A percentile compares a stretch with the other conserved stretches of the same genome.
Evolutionary conservation across 2,888 invertebrate species (phyloP).

Genomic region (Sphecodes monilicornis): DNA sequence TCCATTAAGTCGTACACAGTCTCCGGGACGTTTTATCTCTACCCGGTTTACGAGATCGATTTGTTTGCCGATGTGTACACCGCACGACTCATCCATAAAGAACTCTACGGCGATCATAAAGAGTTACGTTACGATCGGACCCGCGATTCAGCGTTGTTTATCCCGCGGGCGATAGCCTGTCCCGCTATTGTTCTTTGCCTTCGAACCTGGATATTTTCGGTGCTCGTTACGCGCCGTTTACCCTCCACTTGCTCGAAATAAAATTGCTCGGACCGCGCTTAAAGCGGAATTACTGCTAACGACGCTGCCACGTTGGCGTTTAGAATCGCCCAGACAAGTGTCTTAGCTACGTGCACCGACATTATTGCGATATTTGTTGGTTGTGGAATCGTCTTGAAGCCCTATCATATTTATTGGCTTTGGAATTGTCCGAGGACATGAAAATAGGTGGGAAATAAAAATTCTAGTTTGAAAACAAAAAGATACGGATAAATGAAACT

Average conservation of each 20-base stretch:
- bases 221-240: neutral
- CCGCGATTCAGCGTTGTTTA: conserved; percentile 35
- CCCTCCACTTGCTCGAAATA: conserved; percentile 1
- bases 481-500: no score
- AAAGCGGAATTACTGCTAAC: neutral
- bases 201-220: neutral
- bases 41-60: conserved; percentile 49
- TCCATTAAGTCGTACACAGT: conserved; percentile 43
- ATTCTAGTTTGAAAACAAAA: no score
- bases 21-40: conserved; percentile 49
- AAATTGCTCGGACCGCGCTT: neutral
- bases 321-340: neutral
- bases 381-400: neutral
- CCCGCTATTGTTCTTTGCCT: conserved; percentile 27
- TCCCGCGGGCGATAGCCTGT: conserved; percentile 17
- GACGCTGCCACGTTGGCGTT: neutral
- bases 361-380: neutral
- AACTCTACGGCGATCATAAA: conserved; percentile 40
- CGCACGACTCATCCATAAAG: conserved; percentile 50
- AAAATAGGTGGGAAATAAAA: neutral
- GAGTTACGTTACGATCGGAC: conserved; percentile 39
- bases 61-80: conserved; percentile 57
- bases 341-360: neutral
- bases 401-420: neutral
- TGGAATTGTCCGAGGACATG: neutral